Evolutionary conservation across 2,113 vertebrate species (phyloP).

Genomic region (Uropsilus gracilis): DNA sequence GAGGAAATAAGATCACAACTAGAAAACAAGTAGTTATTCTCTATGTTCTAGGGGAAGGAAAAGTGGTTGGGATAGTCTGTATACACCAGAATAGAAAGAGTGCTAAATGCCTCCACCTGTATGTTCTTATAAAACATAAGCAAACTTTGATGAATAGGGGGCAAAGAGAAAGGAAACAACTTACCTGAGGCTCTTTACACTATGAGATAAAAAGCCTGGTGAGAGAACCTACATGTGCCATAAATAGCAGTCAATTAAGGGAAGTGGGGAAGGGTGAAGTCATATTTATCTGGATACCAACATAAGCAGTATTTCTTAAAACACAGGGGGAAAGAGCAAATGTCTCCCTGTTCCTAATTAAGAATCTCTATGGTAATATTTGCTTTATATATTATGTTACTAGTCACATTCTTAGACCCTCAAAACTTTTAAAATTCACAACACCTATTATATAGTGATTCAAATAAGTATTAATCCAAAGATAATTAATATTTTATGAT

Average conservation of each 20-base stretch:
- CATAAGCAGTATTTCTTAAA: neutral
- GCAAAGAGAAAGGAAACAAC: neutral
- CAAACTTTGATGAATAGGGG: neutral
- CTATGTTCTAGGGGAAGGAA: neutral
- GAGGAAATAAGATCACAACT: neutral
- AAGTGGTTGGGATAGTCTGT: neutral
- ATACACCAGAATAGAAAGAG: neutral
- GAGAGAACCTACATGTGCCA: neutral
- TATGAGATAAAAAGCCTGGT: neutral
- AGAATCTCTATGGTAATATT: neutral
- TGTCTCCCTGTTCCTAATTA: neutral
- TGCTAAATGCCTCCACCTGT: neutral
- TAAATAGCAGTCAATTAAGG: neutral
- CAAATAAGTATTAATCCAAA: neutral
- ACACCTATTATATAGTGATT: neutral
- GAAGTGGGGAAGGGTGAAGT: neutral
- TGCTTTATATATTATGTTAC: neutral
- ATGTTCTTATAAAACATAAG: neutral
- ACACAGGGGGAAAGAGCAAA: neutral
- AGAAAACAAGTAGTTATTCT: neutral
- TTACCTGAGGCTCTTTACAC: neutral
- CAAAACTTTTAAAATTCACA: conserved; percentile 3
- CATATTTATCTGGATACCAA: neutral
- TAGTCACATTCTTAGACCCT: neutral
- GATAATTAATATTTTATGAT: neutral